Base-by-base conservation (phyloP, 2,113 vertebrate species). In the Himantopus leucocephalus region DNA sequence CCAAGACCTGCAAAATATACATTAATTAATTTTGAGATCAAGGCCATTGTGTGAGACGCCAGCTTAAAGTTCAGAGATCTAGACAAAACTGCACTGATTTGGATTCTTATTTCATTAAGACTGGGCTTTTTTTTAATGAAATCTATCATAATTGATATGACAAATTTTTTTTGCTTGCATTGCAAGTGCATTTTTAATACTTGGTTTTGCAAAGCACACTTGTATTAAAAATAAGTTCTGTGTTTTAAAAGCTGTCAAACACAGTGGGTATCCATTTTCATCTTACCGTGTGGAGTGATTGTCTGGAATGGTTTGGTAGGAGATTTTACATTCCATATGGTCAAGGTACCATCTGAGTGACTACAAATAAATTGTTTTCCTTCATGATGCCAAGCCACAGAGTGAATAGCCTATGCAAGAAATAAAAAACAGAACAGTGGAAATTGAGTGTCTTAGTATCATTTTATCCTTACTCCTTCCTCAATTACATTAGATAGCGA, bases 331-430 rank as follows among this genome's bases (percentile, higher is more conserved):
- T 99, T 99, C 99, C 99, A 99, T 98, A 99, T 99, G 96, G 99
- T 99, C 98, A 99, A 98, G 67, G 99, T 99, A 87, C 99, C 99
- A 93, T 99, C 99, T 76, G 99, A 99, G 98, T 99, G 99, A 98
- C 99, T 99, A 97, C 99, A 99, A 95, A 99, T 99, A 97, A 99
- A 99, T 78, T 99, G 99, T 94, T 99, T 99, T 97, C 99, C 99
- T 98, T 99, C 99, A 78, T 99, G 99, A 97, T 99, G 99, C 99
- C 99, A 99, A 95, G 99, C 99, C 96, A 99, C 99, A 34, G 99
- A 99, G 97, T 99, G 99, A 95, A 99, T 99, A 90, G 99, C 99
- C 99, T 99, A 68, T 5, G 27, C 18, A 87, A 71, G 71, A 72
- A 37, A 58, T n/a, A 82, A 35, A 93, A 63, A 73, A 24, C 21